Evolutionary conservation across 53 echinoderm and acorn worm species (phyloP), one percentile per base, ranked within the genome.

Genomic region (Mesocentrotus franciscanus): DNA sequence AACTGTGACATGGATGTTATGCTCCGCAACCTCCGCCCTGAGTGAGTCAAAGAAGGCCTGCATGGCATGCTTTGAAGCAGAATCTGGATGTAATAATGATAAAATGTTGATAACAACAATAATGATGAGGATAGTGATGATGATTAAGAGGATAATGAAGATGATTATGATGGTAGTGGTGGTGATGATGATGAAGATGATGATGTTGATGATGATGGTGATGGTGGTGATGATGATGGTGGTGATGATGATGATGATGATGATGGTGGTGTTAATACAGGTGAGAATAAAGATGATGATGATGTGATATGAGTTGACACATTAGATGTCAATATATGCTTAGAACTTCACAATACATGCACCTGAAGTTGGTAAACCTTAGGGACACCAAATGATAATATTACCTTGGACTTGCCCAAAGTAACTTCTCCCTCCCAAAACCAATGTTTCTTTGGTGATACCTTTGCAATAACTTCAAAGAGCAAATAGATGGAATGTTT

Each of bases 11-110:
- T 93, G 60, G 92, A 98, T 95, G 34, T 96, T 96, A 29, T 96
- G 93, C 35, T 96, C 57, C 5, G 97, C 96, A 32, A 98, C 93
- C 90, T 98, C 98, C 4, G 98, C 97, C 79, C 98, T 91, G 12
- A 98, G 92, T 3, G 95, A 96, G 55, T 98, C 98, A 98, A 64
- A 98, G 97, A 96, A 98, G 10, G 98, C 97, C 68, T 98, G 97
- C 95, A 98, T 75, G 0, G 98, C 98, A 95, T 95, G 96, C 90
- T 98, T 98, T 0, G 98, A 97, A 9, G 98, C 98, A 89, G 96
- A 84, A 89, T 98, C 97, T 97, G 85, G 24, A 59, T 10, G 49
- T 75, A 90, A 60, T 20, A 85, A 79, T 26, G 18, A 32, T 4
- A 57, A 83, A 13, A 78, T 71, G 71, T 33, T 81, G 18, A 11